Conservation (phyloP, 2,113 vertebrate genomes). For the Scalopus aquaticus region DNA sequence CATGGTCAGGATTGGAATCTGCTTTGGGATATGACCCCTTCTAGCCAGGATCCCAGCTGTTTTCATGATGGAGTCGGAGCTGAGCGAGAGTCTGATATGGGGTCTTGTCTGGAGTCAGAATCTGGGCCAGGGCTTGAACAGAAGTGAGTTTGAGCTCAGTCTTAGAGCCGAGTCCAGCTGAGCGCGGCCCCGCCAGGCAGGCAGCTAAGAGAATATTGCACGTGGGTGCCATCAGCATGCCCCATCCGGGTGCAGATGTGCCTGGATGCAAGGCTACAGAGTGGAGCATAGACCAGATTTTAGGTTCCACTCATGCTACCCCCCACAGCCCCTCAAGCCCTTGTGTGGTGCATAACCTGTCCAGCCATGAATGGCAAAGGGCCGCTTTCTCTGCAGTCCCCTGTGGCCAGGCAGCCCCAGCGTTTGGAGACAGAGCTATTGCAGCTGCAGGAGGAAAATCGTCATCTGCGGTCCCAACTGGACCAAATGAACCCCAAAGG, state of each 20-base stretch:
- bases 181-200: not conserved
- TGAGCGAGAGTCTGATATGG: not conserved
- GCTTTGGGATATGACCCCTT: not conserved
- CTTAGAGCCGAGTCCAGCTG: not conserved
- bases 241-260: not conserved
- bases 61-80: not conserved
- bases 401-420: slow-evolving; percentile 56
- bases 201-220: not conserved
- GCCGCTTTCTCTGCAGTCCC: slow-evolving; percentile 31
- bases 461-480: slow-evolving; percentile 80
- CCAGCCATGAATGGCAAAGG: fast-evolving
- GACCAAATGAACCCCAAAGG: slow-evolving; percentile 60
- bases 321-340: not conserved
- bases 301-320: too few relatives aligned
- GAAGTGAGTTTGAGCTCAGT: not conserved
- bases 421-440: slow-evolving; percentile 79
- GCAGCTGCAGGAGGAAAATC: slow-evolving; percentile 82
- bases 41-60: not conserved
- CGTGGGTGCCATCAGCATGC: not conserved
- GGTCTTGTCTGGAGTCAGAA: not conserved
- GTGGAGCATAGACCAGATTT: not conserved
- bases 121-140: not conserved
- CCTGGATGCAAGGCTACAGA: not conserved
- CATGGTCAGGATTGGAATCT: not conserved
- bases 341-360: not conserved